phyloP scores from a whole-genome alignment of 2,113 vertebrate species.

The Actenoides hombroni region DNA sequence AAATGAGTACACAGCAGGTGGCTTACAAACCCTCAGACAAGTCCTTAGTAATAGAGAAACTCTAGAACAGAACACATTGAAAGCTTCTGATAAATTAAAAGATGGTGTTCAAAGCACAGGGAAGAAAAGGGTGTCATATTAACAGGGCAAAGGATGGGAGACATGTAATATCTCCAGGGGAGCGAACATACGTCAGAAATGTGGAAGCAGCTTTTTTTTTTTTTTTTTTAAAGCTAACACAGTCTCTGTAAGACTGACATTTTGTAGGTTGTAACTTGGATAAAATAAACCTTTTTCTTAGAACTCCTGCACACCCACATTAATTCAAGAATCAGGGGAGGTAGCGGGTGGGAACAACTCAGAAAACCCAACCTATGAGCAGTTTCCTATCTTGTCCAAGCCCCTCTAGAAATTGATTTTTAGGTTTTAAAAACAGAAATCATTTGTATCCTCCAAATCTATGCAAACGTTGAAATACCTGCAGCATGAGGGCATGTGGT shows the following conservation, averaged over 20 bases:
- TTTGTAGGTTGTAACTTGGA: not conserved
- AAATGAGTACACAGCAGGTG: not conserved
- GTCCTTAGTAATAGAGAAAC: not conserved
- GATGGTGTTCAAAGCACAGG: not conserved
- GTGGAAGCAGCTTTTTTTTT: not conserved
- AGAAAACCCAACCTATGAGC: not conserved
- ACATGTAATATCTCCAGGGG: not conserved
- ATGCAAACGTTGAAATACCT: slow-evolving; percentile 78
- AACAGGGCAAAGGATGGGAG: not conserved
- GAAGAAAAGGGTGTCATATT: not conserved
- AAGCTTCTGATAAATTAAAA: not conserved
- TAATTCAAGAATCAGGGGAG: not conserved
- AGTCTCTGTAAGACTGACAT: not conserved
- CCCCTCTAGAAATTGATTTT: not conserved
- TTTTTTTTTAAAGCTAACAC: not conserved
- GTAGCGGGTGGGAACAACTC: fast-evolving
- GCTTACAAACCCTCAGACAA: not conserved
- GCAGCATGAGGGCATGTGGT: slow-evolving; percentile 97
- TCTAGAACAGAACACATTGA: not conserved
- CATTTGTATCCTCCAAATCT: not conserved
- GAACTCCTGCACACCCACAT: not conserved
- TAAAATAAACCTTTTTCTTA: not conserved
- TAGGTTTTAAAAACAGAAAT: not conserved
- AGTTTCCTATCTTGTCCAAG: not conserved
- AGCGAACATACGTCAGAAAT: not conserved